phyloP scores from a whole-genome alignment of 1,140 invertebrate species.

The Armadillidium nasatum region DNA sequence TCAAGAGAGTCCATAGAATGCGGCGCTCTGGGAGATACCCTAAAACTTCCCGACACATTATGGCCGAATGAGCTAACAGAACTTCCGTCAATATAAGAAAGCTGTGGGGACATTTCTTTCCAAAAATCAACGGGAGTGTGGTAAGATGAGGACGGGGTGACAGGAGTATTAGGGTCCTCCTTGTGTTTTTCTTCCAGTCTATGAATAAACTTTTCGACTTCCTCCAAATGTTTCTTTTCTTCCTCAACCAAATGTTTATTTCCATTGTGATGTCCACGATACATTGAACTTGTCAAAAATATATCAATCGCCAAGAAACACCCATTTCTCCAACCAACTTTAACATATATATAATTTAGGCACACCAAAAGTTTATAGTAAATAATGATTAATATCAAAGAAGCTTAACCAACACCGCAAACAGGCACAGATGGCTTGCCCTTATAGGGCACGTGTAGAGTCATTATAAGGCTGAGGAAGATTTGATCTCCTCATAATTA shows the following conservation, averaged over 20 bases:
- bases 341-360: not conserved
- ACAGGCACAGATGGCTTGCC: not conserved
- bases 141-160: not conserved
- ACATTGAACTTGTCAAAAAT: not conserved
- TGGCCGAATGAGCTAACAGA: not conserved
- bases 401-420: not conserved
- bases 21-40: not conserved
- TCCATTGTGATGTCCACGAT: not conserved
- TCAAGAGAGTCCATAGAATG: not conserved
- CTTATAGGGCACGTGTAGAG: not conserved
- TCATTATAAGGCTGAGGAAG: not conserved
- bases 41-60: not conserved
- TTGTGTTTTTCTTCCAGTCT: not conserved
- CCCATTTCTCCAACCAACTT: not conserved
- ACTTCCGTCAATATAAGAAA: constrained; percentile 48
- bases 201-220: not conserved
- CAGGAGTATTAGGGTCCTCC: not conserved
- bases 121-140: constrained; percentile 45
- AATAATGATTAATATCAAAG: not conserved
- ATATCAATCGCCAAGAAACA: not conserved
- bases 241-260: not conserved
- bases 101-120: constrained; percentile 47
- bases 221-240: not conserved
- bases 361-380: too few relatives aligned
- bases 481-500: not conserved